Conservation (phyloP, 2,888 invertebrate genomes). For the Chymomyza procnemis region DNA sequence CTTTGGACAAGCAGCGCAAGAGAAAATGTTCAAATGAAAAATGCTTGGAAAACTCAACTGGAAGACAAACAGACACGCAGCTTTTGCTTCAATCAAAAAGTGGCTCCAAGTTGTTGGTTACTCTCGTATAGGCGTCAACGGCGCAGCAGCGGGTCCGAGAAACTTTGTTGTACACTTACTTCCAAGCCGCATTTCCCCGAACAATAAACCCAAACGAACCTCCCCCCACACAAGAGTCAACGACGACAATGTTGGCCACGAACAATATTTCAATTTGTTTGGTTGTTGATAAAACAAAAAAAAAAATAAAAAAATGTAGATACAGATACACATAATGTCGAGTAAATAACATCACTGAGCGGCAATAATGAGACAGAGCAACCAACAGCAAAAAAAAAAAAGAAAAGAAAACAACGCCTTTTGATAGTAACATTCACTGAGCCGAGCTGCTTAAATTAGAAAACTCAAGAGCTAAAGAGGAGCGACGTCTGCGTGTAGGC, state of each 20-base stretch:
- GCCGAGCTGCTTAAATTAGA: not conserved
- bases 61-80: slow-evolving; percentile 31
- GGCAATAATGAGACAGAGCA: not conserved
- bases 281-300: slow-evolving; percentile 45
- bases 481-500: not conserved
- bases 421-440: not conserved
- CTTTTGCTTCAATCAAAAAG: slow-evolving; percentile 46
- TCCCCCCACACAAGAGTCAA: too few relatives aligned
- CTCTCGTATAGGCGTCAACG: not conserved
- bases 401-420: not conserved
- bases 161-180: not conserved
- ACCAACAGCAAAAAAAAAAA: slow-evolving; percentile 4
- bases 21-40: slow-evolving; percentile 28
- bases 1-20: not conserved
- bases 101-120: slow-evolving; percentile 33
- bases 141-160: slow-evolving; percentile 11
- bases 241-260: not conserved
- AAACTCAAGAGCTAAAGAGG: not conserved
- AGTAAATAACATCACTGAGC: slow-evolving; percentile 27
- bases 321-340: slow-evolving; percentile 18
- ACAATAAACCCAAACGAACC: slow-evolving; percentile 1
- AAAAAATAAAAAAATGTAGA: slow-evolving; percentile 43
- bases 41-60: slow-evolving; percentile 49
- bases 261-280: not conserved
- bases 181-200: not conserved